A percentile compares a stretch with the other conserved stretches of the same genome.
Evolutionary conservation across 2,888 invertebrate genomes (phyloP).

Genomic region (Acrobasis consociella): DNA sequence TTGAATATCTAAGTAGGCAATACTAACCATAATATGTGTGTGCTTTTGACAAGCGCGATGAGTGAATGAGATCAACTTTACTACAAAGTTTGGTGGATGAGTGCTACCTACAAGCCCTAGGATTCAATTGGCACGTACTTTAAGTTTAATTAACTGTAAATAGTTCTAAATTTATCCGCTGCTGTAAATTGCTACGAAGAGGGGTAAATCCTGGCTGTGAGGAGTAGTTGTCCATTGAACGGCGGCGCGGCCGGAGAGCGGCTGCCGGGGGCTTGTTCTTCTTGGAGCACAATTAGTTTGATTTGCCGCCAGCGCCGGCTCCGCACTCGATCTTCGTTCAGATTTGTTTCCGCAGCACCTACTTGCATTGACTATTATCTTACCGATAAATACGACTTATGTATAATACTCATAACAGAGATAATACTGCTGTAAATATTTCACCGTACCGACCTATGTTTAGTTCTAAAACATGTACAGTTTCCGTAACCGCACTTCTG

Average conservation of each 20-base stretch:
- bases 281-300: constrained; percentile 88
- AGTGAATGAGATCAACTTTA: constrained; percentile 78
- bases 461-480: constrained; percentile 85
- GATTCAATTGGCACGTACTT: constrained; percentile 81
- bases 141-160: constrained; percentile 78
- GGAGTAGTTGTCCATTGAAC: constrained; percentile 81
- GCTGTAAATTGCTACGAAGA: constrained; percentile 79
- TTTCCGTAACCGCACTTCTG: constrained; percentile 82
- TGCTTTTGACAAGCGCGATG: constrained; percentile 67
- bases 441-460: constrained; percentile 80
- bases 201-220: constrained; percentile 80
- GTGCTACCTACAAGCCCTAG: constrained; percentile 82
- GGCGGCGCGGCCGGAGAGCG: constrained; percentile 42
- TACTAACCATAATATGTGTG: constrained; percentile 44
- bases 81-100: constrained; percentile 80
- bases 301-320: constrained; percentile 85
- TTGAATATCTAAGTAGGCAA: constrained; percentile 35
- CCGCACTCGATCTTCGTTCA: constrained; percentile 78
- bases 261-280: constrained; percentile 83
- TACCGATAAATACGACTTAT: constrained; percentile 76
- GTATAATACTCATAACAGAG: constrained; percentile 75
- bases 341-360: constrained; percentile 82
- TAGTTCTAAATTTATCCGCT: constrained; percentile 80
- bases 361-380: constrained; percentile 81
- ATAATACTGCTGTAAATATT: constrained; percentile 82